Base-by-base conservation (phyloP, 92 coral and sea anemone genomes). In the Phenganax subtilis region DNA sequence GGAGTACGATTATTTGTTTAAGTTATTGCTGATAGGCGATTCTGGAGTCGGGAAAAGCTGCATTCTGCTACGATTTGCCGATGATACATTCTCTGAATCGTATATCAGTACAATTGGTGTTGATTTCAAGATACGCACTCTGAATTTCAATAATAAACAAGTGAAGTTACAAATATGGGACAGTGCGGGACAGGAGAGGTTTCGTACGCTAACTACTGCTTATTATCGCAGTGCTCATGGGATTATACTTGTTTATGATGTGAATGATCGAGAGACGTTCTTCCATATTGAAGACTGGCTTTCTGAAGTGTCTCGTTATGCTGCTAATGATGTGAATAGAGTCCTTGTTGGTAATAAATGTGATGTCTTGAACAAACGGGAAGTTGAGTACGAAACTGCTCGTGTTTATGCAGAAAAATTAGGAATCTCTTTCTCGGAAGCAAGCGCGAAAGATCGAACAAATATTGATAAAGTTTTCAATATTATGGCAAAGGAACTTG, bases 181-280 rank as follows among this genome's bases (percentile, higher is more conserved):
- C 61, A 96, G 97, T 10, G 99, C 99, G 0, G 99, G 99, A 0
- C 99, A 96, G 71, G 99, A 96, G 65, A 90, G 99, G 7, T 96
- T 96, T 76, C 88, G 92, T 59, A 96, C 99, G 10, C 89, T 96
- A 6, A 96, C 99, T 3, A 92, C 99, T 15, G 99, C 99, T 9
- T 96, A 96, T 74, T 96, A 96, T 58, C 90, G 99, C 10, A 96
- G 99, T 80, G 99, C 99, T 15, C 99, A 96, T 61, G 99, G 99
- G 0, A 93, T 96, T 37, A 81, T 96, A 55, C 54, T 92, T 60
- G 97, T 96, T 0, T 96, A 92, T 80, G 99, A 96, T 77, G 99
- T 96, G 0, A 96, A 92, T 61, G 97, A 96, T 47, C 89, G 88
- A 17, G 96, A 96, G 63, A 80, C 93, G 9, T 96, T 90, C 79